Conservation (phyloP, 1,140 invertebrate genomes). For the Neodiprion fabricii region DNA sequence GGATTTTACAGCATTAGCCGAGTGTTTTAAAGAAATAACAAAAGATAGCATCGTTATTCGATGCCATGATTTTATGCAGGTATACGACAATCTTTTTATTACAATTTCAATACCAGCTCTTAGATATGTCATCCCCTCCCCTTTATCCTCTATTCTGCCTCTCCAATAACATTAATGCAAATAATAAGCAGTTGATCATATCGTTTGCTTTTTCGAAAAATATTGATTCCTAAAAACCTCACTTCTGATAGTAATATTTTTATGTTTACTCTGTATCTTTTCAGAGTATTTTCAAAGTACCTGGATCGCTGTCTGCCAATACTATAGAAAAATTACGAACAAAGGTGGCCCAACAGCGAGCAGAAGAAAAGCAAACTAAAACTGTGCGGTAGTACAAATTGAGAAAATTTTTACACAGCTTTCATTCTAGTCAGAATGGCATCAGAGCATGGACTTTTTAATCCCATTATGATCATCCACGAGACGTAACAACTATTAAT, state of each 20-base stretch:
- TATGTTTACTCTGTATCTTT: slow-evolving; percentile 46
- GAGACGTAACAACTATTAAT: slow-evolving; percentile 9
- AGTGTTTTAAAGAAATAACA: slow-evolving; percentile 80
- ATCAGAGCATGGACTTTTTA: slow-evolving; percentile 46
- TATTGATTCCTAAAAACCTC: too few relatives aligned
- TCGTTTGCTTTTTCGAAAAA: slow-evolving; percentile 23
- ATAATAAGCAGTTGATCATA: slow-evolving; percentile 17
- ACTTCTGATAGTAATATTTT: too few relatives aligned
- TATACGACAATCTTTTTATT: slow-evolving; percentile 48
- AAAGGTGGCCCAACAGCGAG: slow-evolving; percentile 63
- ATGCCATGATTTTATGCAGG: slow-evolving; percentile 87
- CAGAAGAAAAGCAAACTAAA: slow-evolving; percentile 53
- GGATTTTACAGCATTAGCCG: slow-evolving; percentile 76
- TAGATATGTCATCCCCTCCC: too few relatives aligned
- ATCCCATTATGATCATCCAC: not conserved
- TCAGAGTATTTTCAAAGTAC: slow-evolving; percentile 80
- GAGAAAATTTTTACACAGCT: slow-evolving; percentile 25
- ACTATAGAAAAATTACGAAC: slow-evolving; percentile 69
- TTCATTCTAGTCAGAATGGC: slow-evolving; percentile 48
- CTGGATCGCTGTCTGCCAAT: slow-evolving; percentile 73
- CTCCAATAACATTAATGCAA: slow-evolving; percentile 10
- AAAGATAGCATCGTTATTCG: slow-evolving; percentile 75
- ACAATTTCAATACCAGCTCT: too few relatives aligned
- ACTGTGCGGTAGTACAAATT: slow-evolving; percentile 48
- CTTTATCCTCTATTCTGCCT: not conserved